These are phyloP conservation scores for Petrocephalus schoutedeni DNA, from an alignment of 2,797 vertebrate genomes.

Conservation along the genomic window DNA sequence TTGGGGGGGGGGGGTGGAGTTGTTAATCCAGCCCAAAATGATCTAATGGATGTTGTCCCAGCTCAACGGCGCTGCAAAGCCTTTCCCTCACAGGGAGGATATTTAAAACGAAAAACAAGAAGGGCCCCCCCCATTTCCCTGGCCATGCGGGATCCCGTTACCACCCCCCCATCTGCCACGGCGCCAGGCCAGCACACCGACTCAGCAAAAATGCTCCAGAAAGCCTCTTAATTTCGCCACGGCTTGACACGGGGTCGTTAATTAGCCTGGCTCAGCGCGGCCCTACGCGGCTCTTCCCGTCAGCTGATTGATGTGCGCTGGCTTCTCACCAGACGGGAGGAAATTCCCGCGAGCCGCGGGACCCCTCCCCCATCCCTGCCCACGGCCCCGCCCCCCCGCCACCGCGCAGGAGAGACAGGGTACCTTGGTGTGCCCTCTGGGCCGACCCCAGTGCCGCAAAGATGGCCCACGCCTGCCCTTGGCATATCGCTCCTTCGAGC, in stretches of 20 bases:
- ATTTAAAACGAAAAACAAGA: background rate
- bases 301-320: constrained; percentile 38
- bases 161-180: background rate
- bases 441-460: constrained; percentile 80
- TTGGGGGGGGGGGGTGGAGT: background rate
- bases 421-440: constrained; percentile 90
- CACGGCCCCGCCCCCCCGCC: constrained; percentile 56
- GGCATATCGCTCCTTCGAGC: constrained; percentile 84
- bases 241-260: constrained; percentile 56
- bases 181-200: background rate
- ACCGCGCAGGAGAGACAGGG: background rate
- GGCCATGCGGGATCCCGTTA: background rate
- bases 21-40: background rate
- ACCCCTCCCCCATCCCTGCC: constrained; percentile 58
- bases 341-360: background rate
- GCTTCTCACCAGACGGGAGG: constrained; percentile 25
- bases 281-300: constrained; percentile 42
- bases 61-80: background rate
- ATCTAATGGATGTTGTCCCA: background rate
- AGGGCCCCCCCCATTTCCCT: background rate
- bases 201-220: background rate
- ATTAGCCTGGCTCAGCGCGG: constrained; percentile 42
- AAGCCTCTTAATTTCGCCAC: constrained; percentile 46
- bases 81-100: background rate
- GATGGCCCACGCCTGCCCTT: constrained; percentile 84